Conservation (phyloP, 2,113 vertebrate species). For the Chascanopsetta lugubris region DNA sequence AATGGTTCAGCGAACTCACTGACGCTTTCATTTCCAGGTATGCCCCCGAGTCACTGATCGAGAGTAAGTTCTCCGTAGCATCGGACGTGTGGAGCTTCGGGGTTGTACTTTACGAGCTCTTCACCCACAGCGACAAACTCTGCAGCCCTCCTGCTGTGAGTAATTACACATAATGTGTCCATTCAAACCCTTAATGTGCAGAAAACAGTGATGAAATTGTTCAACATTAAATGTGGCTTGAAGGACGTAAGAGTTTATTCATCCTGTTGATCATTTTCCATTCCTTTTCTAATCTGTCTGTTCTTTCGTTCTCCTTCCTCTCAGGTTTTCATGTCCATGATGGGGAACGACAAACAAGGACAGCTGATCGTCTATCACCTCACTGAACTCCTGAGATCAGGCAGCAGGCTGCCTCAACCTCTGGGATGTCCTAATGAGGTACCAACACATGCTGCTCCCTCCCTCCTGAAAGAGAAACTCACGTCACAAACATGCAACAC, state of each 20-base stretch:
- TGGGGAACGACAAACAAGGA: constrained; percentile 97
- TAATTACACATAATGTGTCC: constrained; percentile 12
- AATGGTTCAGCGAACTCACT: too few relatives aligned
- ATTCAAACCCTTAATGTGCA: too few relatives aligned
- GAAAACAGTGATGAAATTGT: too few relatives aligned
- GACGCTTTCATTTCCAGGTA: constrained; percentile 83
- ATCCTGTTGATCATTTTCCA: too few relatives aligned
- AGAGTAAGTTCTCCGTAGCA: constrained; percentile 97
- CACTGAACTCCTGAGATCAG: constrained; percentile 92
- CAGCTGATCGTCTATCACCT: constrained; percentile 98
- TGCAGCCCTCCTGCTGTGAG: constrained; percentile 96
- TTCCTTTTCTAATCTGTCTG: neutral
- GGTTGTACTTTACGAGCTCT: constrained; percentile 96
- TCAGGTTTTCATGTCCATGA: constrained; percentile 98
- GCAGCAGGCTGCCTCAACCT: constrained; percentile 88
- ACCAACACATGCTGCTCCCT: constrained; percentile 3
- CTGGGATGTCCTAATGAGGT: constrained; percentile 91
- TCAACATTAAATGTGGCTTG: too few relatives aligned
- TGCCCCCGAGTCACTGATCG: constrained; percentile 94
- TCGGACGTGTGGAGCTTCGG: constrained; percentile 99
- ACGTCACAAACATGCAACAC: too few relatives aligned
- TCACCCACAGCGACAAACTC: constrained; percentile 95
- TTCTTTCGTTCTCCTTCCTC: constrained; percentile 25
- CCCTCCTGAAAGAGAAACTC: neutral
- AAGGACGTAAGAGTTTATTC: too few relatives aligned